Conservation (phyloP, 2,113 vertebrate species). For the Istiophorus platypterus region DNA sequence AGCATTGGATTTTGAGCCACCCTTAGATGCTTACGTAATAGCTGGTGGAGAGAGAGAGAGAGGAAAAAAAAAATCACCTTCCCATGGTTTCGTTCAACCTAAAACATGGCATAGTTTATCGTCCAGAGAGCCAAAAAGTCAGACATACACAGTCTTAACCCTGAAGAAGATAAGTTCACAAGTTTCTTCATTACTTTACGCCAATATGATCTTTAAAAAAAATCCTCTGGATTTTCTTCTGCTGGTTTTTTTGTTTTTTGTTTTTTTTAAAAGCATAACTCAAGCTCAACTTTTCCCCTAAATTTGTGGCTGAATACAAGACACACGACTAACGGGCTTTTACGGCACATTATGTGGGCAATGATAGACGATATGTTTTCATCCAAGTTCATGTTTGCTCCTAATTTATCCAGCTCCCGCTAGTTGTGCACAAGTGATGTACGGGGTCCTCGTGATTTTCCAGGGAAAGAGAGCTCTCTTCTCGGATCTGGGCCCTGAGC, state of each 20-base stretch:
- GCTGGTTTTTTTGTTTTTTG: not conserved
- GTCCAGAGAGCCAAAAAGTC: not conserved
- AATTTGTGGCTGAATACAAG: constrained; percentile 20
- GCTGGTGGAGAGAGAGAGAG: not conserved
- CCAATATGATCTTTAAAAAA: not conserved
- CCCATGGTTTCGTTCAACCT: constrained; percentile 16
- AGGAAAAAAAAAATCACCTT: constrained; percentile 11
- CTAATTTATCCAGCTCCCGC: constrained; percentile 45
- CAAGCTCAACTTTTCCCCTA: constrained; percentile 15
- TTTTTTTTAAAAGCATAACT: too few relatives aligned
- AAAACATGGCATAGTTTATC: not conserved
- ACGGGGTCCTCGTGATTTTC: constrained; percentile 36
- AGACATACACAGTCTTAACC: not conserved
- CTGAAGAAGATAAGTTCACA: not conserved
- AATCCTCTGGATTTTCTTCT: not conserved
- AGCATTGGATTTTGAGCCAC: constrained; percentile 24
- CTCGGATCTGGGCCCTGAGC: constrained; percentile 59
- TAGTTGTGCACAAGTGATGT: constrained; percentile 34
- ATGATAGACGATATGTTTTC: constrained; percentile 44
- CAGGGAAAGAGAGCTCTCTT: constrained; percentile 42
- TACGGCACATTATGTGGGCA: not conserved
- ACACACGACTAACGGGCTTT: constrained; percentile 4
- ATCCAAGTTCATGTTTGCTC: constrained; percentile 43
- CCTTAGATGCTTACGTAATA: constrained; percentile 38
- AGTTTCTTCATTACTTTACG: not conserved